Conservation (phyloP, 2,797 vertebrate genomes). For the Crocodylus rhombifer region DNA sequence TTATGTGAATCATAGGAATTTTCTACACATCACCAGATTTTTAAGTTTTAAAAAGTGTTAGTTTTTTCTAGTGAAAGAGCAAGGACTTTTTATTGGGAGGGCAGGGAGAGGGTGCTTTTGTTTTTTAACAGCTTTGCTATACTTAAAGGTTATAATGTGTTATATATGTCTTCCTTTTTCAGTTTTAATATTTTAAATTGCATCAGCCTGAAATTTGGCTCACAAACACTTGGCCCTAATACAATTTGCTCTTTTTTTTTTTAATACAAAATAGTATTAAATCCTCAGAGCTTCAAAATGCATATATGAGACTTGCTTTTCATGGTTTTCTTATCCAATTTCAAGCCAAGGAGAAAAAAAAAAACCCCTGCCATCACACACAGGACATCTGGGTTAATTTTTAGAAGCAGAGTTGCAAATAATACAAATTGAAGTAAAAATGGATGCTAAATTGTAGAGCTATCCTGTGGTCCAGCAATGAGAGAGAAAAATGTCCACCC, state of each 20-base stretch:
- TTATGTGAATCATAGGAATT: not conserved
- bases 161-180: not conserved
- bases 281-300: not conserved
- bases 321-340: not conserved
- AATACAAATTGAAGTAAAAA: not conserved
- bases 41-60: not conserved
- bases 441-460: not conserved
- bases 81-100: not conserved
- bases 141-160: fast-evolving
- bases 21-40: not conserved
- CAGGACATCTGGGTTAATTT: not conserved
- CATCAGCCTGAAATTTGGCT: not conserved
- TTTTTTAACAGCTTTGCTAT: not conserved
- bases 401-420: not conserved
- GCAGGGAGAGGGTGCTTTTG: no score
- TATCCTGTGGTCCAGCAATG: not conserved
- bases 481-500: not conserved
- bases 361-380: not conserved
- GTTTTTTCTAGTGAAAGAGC: no score
- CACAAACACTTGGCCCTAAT: not conserved
- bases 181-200: not conserved
- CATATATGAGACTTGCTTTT: not conserved
- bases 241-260: not conserved
- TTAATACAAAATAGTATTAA: not conserved
- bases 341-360: not conserved